Base-by-base conservation (phyloP, 2,797 vertebrate genomes). In the Crypturellus tataupa region DNA sequence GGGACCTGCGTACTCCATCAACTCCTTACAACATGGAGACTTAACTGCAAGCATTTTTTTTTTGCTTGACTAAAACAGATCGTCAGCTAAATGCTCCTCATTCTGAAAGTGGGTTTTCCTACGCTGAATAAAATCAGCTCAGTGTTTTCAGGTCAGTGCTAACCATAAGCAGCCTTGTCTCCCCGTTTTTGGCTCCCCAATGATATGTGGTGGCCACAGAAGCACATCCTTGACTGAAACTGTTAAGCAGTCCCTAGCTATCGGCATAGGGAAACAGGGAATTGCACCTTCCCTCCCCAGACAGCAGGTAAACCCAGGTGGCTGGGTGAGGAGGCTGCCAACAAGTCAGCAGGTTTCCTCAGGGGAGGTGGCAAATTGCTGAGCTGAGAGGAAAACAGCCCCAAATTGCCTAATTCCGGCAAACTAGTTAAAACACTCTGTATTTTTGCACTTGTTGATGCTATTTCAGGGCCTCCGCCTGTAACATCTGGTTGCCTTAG, bases 401-500 rank as follows among this genome's bases (percentile, higher is more conserved):
- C 33, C 18, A 25, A 63, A 80, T 2, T 4, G 44, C 64, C 85
- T 58, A 56, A 55, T 71, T 75, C 21, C 9, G 51, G 58, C 29
- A 60, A 87, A 90, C 25, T 33, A 80, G 85, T 62, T 78, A 65
- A 68, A 83, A 39, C 17, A 70, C 71, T 92, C 87, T 13, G 42
- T 59, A 86, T 95, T 94, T 93, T 85, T 55, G 17, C 86, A 89
- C 91, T 94, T 90, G 85, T 95, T 95, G 92, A 81, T 87, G 93
- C 76, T 91, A 93, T 95, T 96, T 96, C 87, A 44, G 79, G 91
- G 67, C 65, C 81, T 94, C 56, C 5, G 2, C 69, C 92, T 85
- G 46, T 81, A 95, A 95, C 93, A 95, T 93, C 95, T 95, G 93
- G 94, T 97, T 96, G 96, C 96, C 95, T 97, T 96, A 94, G 96